Evolutionary conservation across 2,113 vertebrate species (phyloP).

Genomic region (Albula goreensis): DNA sequence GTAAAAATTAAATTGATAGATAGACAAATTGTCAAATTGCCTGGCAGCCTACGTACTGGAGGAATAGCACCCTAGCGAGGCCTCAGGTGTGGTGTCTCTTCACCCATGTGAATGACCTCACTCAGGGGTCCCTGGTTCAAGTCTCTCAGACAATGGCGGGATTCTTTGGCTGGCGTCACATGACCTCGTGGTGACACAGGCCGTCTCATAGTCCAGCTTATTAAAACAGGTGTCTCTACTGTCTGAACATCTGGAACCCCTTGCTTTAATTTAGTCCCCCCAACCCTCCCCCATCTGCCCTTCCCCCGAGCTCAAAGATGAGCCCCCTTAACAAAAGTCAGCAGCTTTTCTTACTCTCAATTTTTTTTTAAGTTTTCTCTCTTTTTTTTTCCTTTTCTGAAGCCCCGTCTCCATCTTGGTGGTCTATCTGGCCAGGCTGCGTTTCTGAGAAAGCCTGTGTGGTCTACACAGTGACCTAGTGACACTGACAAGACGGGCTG

Average conservation of each 20-base stretch:
- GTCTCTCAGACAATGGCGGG: constrained; percentile 27
- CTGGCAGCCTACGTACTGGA: background rate
- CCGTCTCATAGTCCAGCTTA: constrained; percentile 9
- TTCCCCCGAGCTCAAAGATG: constrained; percentile 46
- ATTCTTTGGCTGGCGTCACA: constrained; percentile 37
- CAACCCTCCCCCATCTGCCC: no score
- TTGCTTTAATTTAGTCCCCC: constrained; percentile 22
- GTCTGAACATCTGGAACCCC: constrained; percentile 47
- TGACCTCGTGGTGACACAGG: constrained; percentile 28
- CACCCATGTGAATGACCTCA: constrained; percentile 21
- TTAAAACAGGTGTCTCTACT: constrained; percentile 45
- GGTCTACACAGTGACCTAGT: constrained; percentile 28
- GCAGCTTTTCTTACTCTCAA: constrained; percentile 20
- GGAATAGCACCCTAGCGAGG: background rate
- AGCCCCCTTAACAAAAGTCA: constrained; percentile 49
- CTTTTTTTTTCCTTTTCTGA: constrained; percentile 24
- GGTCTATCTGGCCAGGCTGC: background rate
- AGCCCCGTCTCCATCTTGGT: constrained; percentile 28
- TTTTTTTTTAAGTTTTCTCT: background rate
- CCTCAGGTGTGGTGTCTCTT: constrained; percentile 8
- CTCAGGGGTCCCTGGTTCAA: constrained; percentile 16
- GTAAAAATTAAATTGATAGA: background rate
- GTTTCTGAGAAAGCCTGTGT: constrained; percentile 35
- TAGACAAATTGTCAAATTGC: background rate
- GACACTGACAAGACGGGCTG: constrained; percentile 59